Evolutionary conservation across 2,797 vertebrate species (phyloP), one percentile per base, ranked within the genome.

Genomic region (Steatocranus sp.): DNA sequence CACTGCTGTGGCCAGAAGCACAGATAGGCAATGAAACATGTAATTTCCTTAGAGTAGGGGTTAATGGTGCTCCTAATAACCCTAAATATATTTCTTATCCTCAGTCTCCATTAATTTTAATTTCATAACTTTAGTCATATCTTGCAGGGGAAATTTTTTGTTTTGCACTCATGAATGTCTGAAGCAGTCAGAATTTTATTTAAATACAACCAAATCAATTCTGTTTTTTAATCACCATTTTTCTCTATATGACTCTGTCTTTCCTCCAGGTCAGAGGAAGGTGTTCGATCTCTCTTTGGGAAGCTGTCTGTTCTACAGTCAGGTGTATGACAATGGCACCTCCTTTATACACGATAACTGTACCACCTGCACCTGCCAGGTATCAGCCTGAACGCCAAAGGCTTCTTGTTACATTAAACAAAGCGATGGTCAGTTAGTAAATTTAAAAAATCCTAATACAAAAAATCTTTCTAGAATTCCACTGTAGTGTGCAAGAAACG

Each of bases 281-380:
- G 98, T 99, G 86, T 99, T 99, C 84, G 98, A 99, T 90, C 95
- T 99, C 83, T 97, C 97, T 2, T 95, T 96, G 83, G 98, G 98
- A 88, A 99, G 97, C 94, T 99, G 98, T 87, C 95, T 99, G 43
- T 99, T 99, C 93, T 98, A 97, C 92, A 99, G 98, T 48, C 97
- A 99, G 0, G 97, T 99, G 34, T 97, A 98, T 58, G 98, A 99
- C 88, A 98, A 99, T 8, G 95, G 95, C 4, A 96, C 97, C 1
- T 96, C 94, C 2, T 98, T 99, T 92, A 83, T 92, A 27, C 96
- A 97, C 1, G 97, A 99, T 88, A 98, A 97, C 96, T 99, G 98
- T 93, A 99, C 98, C 20, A 84, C 85, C 11, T 99, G 98, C 93
- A 96, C 94, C 48, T 99, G 98, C 94, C 95, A 94, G 97, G 98